Conservation (phyloP, 2,888 invertebrate species). For the Lissonota sp. region DNA sequence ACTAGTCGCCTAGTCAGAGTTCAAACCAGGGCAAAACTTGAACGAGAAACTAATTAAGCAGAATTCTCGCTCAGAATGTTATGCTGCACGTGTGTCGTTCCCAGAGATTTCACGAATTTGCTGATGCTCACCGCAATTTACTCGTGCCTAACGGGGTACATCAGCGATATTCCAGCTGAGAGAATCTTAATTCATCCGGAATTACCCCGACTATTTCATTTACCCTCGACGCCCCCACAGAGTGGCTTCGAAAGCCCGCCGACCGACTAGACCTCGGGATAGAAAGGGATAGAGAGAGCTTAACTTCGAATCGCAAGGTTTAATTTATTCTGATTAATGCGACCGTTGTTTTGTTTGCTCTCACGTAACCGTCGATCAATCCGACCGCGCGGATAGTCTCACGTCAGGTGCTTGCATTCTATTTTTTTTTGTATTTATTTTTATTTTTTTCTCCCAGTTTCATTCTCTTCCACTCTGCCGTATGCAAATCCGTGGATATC, state of each 20-base stretch:
- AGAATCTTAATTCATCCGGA: constrained; percentile 40
- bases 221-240: constrained; percentile 6
- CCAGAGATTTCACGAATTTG: constrained; percentile 14
- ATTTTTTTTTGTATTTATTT: constrained; percentile 16
- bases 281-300: not conserved
- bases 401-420: not conserved
- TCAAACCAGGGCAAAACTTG: not conserved
- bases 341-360: not conserved
- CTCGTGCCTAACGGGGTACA: constrained; percentile 9
- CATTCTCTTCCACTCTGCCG: constrained; percentile 11
- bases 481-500: constrained; percentile 50
- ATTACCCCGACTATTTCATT: constrained; percentile 36
- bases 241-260: constrained; percentile 12
- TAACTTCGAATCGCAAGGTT: not conserved
- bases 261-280: not conserved
- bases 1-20: too few species aligned
- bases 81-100: not conserved
- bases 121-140: constrained; percentile 5
- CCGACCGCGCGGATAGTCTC: constrained; percentile 1
- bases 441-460: not conserved
- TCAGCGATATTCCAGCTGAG: not conserved
- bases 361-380: constrained; percentile 34
- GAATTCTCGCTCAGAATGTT: constrained; percentile 16
- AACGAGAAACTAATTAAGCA: constrained; percentile 33
- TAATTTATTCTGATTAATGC: constrained; percentile 47